Evolutionary conservation across 2,797 vertebrate genomes (phyloP), one percentile per base, ranked within the genome.

Genomic region (Gila robusta): DNA sequence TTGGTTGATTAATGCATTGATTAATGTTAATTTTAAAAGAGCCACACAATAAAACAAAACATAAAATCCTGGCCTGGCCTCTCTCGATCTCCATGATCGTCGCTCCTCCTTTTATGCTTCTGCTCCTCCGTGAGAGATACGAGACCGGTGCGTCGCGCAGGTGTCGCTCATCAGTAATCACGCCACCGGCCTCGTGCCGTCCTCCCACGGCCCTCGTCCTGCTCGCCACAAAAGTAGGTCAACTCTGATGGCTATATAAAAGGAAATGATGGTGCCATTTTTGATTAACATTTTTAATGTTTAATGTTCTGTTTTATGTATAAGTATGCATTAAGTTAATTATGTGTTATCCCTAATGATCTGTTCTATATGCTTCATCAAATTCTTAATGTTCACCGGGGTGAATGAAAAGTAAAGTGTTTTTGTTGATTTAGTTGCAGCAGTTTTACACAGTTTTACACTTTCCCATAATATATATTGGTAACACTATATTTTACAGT

Each of bases 221-320:
- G 32, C 2, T 32, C 28, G 32, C 32, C 32, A 32, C 32, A 32
- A 32, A 32, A 32, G 32, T 32, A 32, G 82, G 56, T 49, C 56
- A 76, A 26, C 28, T 16, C 32, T 59, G 52, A 56, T 47, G 35
- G n/a, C 37, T 59, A 28, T 59, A 28, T 71, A 37, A 72, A 59
- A 56, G 9, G 10, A 82, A 59, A 11, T 21, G 4, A 26, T 62
- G 26, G n/a, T 44, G 37, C 4, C 54, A 56, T 26, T 56, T 56
- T 35, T 23, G 2, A 56, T 39, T 9, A 23, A 54, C 11, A 56
- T 37, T 8, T 59, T 26, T 59, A 77, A 77, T 52, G 26, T 74
- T 35, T 54, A 54, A 76, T 78, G 52, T 59, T 78, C 74, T 39
- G 23, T 59, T 59, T 77, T 39, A 78, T 78, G 35, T 17, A 44